Percentiles rank a stretch among this genome's conserved stretches.
Evolutionary conservation across 2,113 vertebrate genomes (phyloP).

Genomic region (Nyctibius bracteatus): DNA sequence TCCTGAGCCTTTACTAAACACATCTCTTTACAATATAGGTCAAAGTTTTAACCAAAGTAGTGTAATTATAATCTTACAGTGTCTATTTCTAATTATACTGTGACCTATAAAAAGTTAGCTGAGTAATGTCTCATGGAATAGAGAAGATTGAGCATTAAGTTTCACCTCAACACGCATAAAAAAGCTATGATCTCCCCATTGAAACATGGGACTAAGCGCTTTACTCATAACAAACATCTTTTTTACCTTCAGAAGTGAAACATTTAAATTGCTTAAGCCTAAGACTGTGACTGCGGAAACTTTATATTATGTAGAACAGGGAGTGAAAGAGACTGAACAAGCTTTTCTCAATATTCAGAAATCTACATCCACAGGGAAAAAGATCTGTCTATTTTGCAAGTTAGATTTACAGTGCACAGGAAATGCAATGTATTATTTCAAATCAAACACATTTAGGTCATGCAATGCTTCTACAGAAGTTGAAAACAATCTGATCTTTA

Average conservation of each 20-base stretch:
- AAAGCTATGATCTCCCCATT: background rate
- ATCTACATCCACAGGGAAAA: background rate
- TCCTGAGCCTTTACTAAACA: conserved; percentile 20
- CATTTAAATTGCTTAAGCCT: background rate
- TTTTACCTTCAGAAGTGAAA: background rate
- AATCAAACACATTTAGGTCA: background rate
- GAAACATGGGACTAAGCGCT: background rate
- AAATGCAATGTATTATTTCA: background rate
- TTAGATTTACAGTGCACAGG: background rate
- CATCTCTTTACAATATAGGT: conserved; percentile 24
- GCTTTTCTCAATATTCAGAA: background rate
- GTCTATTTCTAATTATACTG: conserved; percentile 44
- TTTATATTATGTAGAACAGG: background rate
- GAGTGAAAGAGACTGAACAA: background rate
- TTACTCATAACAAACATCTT: background rate
- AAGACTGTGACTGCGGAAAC: background rate
- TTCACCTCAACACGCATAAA: background rate
- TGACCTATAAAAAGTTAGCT: conserved; percentile 43
- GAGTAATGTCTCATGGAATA: conserved; percentile 6
- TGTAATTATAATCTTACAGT: background rate
- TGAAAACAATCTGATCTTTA: background rate
- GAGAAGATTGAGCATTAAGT: background rate
- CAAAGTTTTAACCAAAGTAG: conserved; percentile 21
- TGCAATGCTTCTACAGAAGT: background rate
- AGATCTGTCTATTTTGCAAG: background rate